These are phyloP conservation scores for Lymantria dispar DNA, from an alignment of 2,888 invertebrate genomes.

Conservation along the genomic window DNA sequence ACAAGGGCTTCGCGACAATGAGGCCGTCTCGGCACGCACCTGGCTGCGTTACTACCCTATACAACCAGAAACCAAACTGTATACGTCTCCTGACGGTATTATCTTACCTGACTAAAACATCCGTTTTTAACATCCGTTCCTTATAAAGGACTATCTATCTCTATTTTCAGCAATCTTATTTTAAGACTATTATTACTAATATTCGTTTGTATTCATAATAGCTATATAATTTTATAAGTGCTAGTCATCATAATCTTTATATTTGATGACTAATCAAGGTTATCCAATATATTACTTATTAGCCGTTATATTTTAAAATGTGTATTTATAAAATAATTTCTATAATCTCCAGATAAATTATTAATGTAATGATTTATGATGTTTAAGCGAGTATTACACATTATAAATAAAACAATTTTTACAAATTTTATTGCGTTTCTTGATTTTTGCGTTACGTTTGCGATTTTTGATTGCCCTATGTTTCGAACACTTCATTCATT, in stretches of 20 bases:
- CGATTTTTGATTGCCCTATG: no score
- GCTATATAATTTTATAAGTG: neutral
- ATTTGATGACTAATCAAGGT: neutral
- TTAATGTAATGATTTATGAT: no score
- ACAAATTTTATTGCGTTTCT: no score
- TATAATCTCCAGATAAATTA: no score
- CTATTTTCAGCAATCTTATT: constrained; percentile 9
- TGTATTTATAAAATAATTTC: no score
- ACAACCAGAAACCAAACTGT: constrained; percentile 54
- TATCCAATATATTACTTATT: no score
- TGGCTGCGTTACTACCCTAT: constrained; percentile 65
- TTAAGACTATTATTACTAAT: neutral
- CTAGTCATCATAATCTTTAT: neutral
- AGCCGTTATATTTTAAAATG: no score
- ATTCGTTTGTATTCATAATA: neutral
- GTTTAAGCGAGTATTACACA: no score
- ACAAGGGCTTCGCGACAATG: constrained; percentile 45
- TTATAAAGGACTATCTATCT: constrained; percentile 19
- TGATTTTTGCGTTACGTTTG: no score
- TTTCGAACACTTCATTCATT: no score
- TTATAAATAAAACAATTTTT: no score
- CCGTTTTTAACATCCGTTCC: constrained; percentile 50
- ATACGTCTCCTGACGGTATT: constrained; percentile 43
- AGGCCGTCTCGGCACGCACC: constrained; percentile 70
- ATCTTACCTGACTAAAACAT: constrained; percentile 44